Base-by-base conservation (phyloP, 2,113 vertebrate species). In the Sebastes schlegelii region DNA sequence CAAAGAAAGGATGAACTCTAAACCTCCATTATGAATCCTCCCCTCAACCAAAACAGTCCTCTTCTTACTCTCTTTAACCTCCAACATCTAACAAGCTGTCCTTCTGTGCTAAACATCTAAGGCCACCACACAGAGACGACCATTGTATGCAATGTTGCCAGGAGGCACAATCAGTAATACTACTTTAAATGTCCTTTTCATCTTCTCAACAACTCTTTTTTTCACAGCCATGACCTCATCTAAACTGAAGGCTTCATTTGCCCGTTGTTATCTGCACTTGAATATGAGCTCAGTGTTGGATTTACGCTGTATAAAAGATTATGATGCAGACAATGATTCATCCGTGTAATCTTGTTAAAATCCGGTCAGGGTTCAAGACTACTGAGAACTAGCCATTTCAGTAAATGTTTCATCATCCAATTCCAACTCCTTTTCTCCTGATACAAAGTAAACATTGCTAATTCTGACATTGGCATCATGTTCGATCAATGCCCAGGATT, bases 291-390 rank as follows among this genome's bases (percentile, higher is more conserved):
- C 16, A 45, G 42, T 7, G 48, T 48, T 49, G 42, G 58, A 66
- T 14, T 19, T 13, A n/a, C 19, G 34, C 13, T 67, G 63, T 51
- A 19, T 42, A 34, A 79, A 67, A 54, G 57, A 64, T 74, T 58
- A 51, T 16, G 11, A 74, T 26, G 66, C 43, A 60, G 54, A 46
- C 60, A 6, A 23, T 82, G 49, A 78, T 72, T 77, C 45, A 46
- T 74, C 46, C 10, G 6, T 26, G 12, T 55, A 45, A 57, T 79
- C 54, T 16, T 10, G 34, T 76, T 51, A 23, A n/a, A 63, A 63
- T 58, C n/a, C 49, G 62, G 10, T 34, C 45, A 49, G 34, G 6
- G 34, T 26, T 61, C 13, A 49, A 26, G 54, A 58, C 43, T 45
- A 16, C 4, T 23, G 23, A 51, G 45, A 23, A 54, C 21, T 52